Base-by-base conservation (phyloP, 2,888 invertebrate species). In the Xestia rhomboidea region DNA sequence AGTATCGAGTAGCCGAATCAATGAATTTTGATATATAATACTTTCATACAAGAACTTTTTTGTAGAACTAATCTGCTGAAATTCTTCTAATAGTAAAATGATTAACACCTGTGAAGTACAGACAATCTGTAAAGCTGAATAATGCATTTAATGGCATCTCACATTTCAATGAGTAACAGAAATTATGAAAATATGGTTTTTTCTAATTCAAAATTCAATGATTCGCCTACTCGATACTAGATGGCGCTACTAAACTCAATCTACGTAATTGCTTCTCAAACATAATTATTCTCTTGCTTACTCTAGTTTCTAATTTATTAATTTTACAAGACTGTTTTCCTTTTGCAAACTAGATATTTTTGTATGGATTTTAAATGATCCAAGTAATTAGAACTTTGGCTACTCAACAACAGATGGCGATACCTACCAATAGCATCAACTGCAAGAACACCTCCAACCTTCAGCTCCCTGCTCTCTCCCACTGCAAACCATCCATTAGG, bases 401-500 rank as follows among this genome's bases (percentile, higher is more conserved):
- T 81, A 87, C 30, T 83, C 41, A 21, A 68, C 30, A 73, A 79
- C 69, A 84, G 86, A 86, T 88, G 83, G 49, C 84, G 77, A 57
- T 21, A 86, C 91, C 91, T 77, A 96, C 98, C 98, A 44, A 99
- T 93, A 46, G 97, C 98, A 70, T 98, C 97, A 0, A 98, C 97
- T 77, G 97, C 97, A 11, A 95, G 93, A 0, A 98, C 97, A 68
- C 97, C 95, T 0, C 97, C 97, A 0, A 91, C 88, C 60, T 93
- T 95, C 30, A 99, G 90, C 0, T 97, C 95, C 11, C 96, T 93
- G 6, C 98, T 98, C 91, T 99, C 99, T 0, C 97, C 94, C 2
- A 99, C 92, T 0, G 97, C 98, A 89, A 98, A 99, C 99, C 99
- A 99, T 0, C 99, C 99, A 90, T 99, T 99, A 0, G 99, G 99